These are phyloP conservation scores for Porites cylindrica DNA, from an alignment of 92 coral and sea anemone genomes.

Conservation along the genomic window DNA sequence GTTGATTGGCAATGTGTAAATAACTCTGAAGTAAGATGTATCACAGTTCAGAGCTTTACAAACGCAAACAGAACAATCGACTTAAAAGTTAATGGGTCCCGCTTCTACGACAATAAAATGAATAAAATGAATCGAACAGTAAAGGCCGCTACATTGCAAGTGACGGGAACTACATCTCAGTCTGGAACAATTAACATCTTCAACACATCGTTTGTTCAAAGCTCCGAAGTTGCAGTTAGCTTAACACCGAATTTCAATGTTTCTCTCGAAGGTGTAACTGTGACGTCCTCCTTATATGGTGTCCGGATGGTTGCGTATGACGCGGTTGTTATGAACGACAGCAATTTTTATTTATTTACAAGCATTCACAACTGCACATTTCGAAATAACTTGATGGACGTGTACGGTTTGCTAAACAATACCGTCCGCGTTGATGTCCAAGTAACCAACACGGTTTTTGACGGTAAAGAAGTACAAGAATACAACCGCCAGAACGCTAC, in stretches of 20 bases:
- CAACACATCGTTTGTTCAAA: constrained; percentile 19
- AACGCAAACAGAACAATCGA: neutral
- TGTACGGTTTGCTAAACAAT: neutral
- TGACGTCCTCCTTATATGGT: neutral
- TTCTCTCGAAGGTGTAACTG: neutral
- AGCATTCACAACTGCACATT: constrained; percentile 6
- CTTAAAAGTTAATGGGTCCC: neutral
- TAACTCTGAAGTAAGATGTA: neutral
- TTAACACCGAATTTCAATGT: constrained; percentile 7
- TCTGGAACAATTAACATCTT: neutral
- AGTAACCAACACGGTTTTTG: constrained; percentile 4
- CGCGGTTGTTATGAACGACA: neutral
- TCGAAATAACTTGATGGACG: neutral
- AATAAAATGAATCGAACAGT: neutral
- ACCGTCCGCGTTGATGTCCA: neutral
- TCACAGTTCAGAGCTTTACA: neutral
- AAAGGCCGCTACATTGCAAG: neutral
- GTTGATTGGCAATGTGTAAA: neutral
- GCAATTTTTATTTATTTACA: neutral
- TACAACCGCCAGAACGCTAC: neutral
- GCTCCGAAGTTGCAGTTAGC: neutral
- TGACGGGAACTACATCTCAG: neutral
- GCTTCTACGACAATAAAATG: constrained; percentile 13
- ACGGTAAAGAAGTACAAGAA: neutral
- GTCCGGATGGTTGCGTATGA: neutral